Base-by-base conservation (phyloP, 2,888 invertebrate species). In the Blastobasis lacticolella region DNA sequence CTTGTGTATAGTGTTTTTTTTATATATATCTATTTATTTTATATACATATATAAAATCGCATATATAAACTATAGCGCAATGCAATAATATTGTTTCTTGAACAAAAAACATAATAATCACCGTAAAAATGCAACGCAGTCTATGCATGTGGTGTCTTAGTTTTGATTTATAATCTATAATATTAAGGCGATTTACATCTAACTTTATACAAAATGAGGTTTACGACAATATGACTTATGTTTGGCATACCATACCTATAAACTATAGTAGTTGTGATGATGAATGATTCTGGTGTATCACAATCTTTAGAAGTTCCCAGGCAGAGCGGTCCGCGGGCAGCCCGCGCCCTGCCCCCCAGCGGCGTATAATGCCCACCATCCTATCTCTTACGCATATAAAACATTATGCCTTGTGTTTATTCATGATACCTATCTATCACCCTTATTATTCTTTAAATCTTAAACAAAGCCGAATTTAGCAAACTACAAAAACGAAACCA, bases 81-180 rank as follows among this genome's bases (percentile, higher is more conserved):
- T 64, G 58, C 65, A 69, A 65, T 53, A 58, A 40, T 49, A 49
- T 23, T 57, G 60, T 56, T 59, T 62, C 58, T 59, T 52, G 42
- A 65, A 70, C 54, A 60, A 73, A 70, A 23, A 23, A 38, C 10
- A 49, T 23, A 49, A 58, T 62, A 73, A 73, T 73, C 81, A 81
- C 81, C 80, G 69, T 74, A 68, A 75, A 85, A 86, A 85, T 85
- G 85, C 86, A 74, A 76, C 69, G 73, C 85, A 85, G 83, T 84
- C 84, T 83, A 75, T 77, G 79, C 82, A 80, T 66, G 57, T 78
- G 82, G 79, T 83, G 82, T 82, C 70, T 75, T 75, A 73, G 61
- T 71, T 72, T 60, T 67, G 58, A 66, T 65, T 68, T 68, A 64
- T 64, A 67, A 68, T 70, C 74, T 80, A 78, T 61, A 67, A 59